phyloP scores from a whole-genome alignment of 2,113 vertebrate genomes.

The Panthera uncia region DNA sequence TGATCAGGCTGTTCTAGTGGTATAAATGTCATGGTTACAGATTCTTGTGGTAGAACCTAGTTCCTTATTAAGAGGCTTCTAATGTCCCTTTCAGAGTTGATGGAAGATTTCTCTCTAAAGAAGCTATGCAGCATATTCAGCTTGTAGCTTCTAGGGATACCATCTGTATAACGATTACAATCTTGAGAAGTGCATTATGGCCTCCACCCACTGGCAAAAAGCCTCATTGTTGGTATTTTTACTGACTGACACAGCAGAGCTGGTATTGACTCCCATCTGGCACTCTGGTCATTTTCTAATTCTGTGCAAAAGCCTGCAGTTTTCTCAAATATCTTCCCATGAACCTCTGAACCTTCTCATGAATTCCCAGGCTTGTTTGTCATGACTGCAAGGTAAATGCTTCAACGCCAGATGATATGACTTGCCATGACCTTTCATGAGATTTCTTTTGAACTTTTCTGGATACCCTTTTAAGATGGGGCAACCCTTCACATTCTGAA shows the following conservation, averaged over 20 bases:
- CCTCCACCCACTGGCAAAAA: background rate
- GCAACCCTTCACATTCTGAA: background rate
- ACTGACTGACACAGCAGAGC: background rate
- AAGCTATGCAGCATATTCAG: background rate
- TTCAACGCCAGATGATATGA: background rate
- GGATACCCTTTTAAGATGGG: background rate
- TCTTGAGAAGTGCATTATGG: conserved; percentile 32
- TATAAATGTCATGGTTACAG: background rate
- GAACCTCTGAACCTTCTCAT: background rate
- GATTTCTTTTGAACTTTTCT: conserved; percentile 27
- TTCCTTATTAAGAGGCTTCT: background rate
- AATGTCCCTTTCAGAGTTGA: background rate
- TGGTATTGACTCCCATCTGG: conserved; percentile 1
- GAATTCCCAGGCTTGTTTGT: background rate
- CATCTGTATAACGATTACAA: conserved; percentile 39
- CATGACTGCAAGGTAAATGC: background rate
- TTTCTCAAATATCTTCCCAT: conserved; percentile 1
- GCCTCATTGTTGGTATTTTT: background rate
- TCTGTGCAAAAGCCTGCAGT: conserved; percentile 6
- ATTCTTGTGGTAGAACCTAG: background rate
- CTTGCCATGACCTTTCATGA: background rate
- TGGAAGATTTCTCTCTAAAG: background rate
- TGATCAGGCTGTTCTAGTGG: background rate
- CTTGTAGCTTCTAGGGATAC: conserved; percentile 22
- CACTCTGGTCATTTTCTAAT: conserved; percentile 18